These are phyloP conservation scores for Lasioglossum oenotherae DNA, from an alignment of 2,888 invertebrate species.

Conservation along the genomic window DNA sequence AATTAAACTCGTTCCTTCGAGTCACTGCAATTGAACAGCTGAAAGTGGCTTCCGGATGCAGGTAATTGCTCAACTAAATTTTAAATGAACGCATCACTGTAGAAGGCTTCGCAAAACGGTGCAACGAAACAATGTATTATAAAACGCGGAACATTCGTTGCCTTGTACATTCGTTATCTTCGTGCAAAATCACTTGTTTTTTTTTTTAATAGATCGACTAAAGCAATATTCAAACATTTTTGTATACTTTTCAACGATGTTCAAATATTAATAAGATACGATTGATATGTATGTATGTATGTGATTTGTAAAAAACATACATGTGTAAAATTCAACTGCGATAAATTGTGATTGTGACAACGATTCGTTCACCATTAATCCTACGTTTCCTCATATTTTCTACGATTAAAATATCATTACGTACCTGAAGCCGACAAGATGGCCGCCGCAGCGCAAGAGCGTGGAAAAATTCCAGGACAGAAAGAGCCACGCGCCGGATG, in stretches of 20 bases:
- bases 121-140: neutral
- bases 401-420: neutral
- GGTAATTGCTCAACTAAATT: conserved; percentile 4
- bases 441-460: neutral
- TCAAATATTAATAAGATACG: too few species aligned
- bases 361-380: neutral
- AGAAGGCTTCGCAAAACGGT: too few species aligned
- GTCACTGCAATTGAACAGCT: neutral
- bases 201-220: neutral
- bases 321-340: neutral
- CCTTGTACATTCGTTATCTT: neutral
- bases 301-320: too few species aligned
- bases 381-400: neutral
- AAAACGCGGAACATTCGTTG: neutral
- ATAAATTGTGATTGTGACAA: neutral
- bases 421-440: conserved; percentile 8
- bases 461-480: neutral
- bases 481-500: neutral
- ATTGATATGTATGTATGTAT: too few species aligned
- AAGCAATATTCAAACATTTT: neutral
- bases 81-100: neutral
- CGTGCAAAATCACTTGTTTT: neutral
- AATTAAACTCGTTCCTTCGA: conserved; percentile 10
- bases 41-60: neutral
- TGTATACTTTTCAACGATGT: too few species aligned